A percentile compares a stretch with the other conserved stretches of the same genome.
Conservation (phyloP, 64 coral and sea anemone species). For the Montipora capricornis region DNA sequence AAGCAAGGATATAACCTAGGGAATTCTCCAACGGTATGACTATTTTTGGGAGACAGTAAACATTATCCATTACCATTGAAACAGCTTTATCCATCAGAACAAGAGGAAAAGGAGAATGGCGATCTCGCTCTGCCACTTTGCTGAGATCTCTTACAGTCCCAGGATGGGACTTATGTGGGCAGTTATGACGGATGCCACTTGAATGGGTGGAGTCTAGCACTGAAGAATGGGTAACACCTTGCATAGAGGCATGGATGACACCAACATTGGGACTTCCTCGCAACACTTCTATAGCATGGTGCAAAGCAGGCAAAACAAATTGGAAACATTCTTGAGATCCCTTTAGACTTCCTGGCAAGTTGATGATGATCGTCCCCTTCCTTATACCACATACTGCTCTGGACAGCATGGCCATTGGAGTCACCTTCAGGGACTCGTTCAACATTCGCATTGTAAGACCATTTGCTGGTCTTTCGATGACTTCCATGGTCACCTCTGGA, state of each 20-base stretch:
- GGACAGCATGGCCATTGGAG: conserved; percentile 92
- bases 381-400: conserved; percentile 95
- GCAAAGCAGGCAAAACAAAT: conserved; percentile 83
- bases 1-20: conserved; percentile 74
- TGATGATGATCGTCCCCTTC: conserved; percentile 84
- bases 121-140: conserved; percentile 90
- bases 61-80: conserved; percentile 58
- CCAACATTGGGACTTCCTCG: conserved; percentile 25
- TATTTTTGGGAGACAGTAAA: conserved; percentile 18
- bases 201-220: conserved; percentile 25
- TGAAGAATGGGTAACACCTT: neutral
- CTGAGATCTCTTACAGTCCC: conserved; percentile 40
- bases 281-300: conserved; percentile 82
- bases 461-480: conserved; percentile 83
- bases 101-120: conserved; percentile 88
- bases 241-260: conserved; percentile 54
- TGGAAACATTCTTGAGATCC: conserved; percentile 98
- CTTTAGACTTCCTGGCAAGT: conserved; percentile 97
- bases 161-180: conserved; percentile 50
- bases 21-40: conserved; percentile 53
- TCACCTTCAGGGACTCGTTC: conserved; percentile 89
- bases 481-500: conserved; percentile 90
- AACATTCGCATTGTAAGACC: conserved; percentile 85
- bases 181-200: conserved; percentile 15
- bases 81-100: conserved; percentile 88